Evolutionary conservation across 2,888 invertebrate species (phyloP).

Genomic region (Acanthacorydalis orientalis): DNA sequence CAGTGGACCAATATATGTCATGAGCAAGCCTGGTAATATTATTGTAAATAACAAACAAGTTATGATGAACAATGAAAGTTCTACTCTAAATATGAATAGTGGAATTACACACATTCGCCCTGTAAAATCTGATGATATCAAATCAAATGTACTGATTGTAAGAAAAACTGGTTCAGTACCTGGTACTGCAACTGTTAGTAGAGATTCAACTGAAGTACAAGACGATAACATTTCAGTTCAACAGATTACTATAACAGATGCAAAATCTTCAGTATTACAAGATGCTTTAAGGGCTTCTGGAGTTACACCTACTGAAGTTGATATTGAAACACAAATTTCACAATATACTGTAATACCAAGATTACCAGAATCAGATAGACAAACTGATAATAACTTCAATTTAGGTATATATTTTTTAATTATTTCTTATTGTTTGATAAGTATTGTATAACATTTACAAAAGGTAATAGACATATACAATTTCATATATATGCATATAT

Average conservation of each 20-base stretch:
- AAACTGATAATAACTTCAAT: neutral
- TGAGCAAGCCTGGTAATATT: constrained; percentile 6
- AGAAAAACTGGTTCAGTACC: constrained; percentile 8
- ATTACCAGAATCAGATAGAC: neutral
- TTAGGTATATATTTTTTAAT: neutral
- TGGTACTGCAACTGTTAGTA: constrained; percentile 12
- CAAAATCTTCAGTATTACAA: constrained; percentile 8
- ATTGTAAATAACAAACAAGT: neutral
- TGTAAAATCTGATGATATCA: constrained; percentile 11
- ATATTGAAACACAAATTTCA: constrained; percentile 14
- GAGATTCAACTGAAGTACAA: neutral
- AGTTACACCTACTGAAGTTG: constrained; percentile 10
- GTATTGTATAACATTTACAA: too few species aligned
- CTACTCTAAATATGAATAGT: neutral
- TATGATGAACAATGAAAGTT: neutral
- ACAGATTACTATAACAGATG: neutral
- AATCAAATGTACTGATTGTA: constrained; percentile 1
- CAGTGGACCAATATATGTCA: constrained; percentile 4
- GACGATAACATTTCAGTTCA: neutral
- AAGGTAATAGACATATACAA: too few species aligned
- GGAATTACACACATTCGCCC: constrained; percentile 14
- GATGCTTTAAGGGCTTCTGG: constrained; percentile 14
- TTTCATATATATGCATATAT: too few species aligned
- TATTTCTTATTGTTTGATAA: constrained; percentile 8
- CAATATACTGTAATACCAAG: constrained; percentile 12